Base-by-base conservation (phyloP, 2,113 vertebrate genomes). In the Stigmatopora argus region DNA sequence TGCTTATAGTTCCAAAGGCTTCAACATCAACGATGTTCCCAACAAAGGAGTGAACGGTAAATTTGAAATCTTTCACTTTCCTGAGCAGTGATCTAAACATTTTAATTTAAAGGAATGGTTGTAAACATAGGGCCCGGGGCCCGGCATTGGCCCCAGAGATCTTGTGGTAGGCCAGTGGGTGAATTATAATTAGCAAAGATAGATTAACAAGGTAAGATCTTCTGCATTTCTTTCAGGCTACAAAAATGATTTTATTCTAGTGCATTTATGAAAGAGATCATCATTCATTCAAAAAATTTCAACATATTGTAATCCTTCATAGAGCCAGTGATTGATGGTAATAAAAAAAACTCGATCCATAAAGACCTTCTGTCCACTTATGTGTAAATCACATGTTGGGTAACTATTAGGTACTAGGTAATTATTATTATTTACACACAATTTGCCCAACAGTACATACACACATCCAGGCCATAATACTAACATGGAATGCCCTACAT, bases 11-110 rank as follows among this genome's bases (percentile, higher is more conserved):
- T 93, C 94, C 79, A 93, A 94, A 70, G 94, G 93, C 74, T 94
- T 95, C 91, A 92, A 94, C 90, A 88, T 91, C 61, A 93, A 92
- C 83, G 94, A 97, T 58, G 94, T 93, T 15, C 94, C 94, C 69
- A 90, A 90, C 85, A 93, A 93, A 84, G 92, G 92, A 75, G 86
- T 94, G 45, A 90, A 90, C 64, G 94, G 94, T 96, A 87, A 91
- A 93, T 62, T 3, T 23, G 18, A 1, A 62, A 31, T 34, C 60
- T 58, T 26, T n/a, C 1, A 0, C 15, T 23, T 38, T 12, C 1
- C 15, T 64, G 44, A 48, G 8, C 64, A 5, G 5, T 13, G 0
- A 7, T 26, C n/a, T 9, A 19, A 34, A 35, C 17, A 56, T 18
- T 23, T 31, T 17, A 7, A 13, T 47, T 48, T 44, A 23, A 31